Conservation (phyloP, 2,888 invertebrate species). For the Chromoteleia sp. region DNA sequence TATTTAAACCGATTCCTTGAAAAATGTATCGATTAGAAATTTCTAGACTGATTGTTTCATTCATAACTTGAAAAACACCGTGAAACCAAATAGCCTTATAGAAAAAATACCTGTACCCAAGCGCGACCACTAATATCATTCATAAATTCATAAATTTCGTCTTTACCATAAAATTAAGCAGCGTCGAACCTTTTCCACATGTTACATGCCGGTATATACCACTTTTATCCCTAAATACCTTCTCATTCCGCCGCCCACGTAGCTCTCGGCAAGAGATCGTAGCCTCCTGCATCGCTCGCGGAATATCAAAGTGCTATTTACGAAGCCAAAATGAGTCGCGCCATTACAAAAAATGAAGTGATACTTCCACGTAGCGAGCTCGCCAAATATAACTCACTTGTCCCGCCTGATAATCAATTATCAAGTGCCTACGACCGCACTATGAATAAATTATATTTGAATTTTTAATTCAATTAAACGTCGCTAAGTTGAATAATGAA, state of each 20-base stretch:
- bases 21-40: conserved; percentile 22
- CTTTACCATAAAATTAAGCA: conserved; percentile 16
- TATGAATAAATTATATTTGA: too few species aligned
- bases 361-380: conserved; percentile 8
- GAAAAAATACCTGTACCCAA: conserved; percentile 1
- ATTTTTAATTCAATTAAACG: too few species aligned
- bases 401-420: conserved; percentile 4
- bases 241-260: conserved; percentile 74
- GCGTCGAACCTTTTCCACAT: conserved; percentile 11
- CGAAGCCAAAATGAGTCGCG: conserved; percentile 50
- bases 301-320: conserved; percentile 74
- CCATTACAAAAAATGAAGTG: conserved; percentile 27
- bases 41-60: conserved; percentile 23
- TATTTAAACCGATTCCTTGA: conserved; percentile 7
- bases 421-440: too few species aligned
- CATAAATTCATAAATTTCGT: conserved; percentile 40
- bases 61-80: conserved; percentile 5
- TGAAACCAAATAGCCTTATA: conserved; percentile 18
- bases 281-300: conserved; percentile 73
- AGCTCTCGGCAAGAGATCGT: conserved; percentile 71
- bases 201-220: conserved; percentile 8
- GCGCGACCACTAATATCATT: conserved; percentile 20
- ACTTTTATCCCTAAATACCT: conserved; percentile 53
- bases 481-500: too few species aligned
- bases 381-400: conserved; percentile 36